phyloP scores from a whole-genome alignment of 2,797 vertebrate species.

The Coilia nasus region DNA sequence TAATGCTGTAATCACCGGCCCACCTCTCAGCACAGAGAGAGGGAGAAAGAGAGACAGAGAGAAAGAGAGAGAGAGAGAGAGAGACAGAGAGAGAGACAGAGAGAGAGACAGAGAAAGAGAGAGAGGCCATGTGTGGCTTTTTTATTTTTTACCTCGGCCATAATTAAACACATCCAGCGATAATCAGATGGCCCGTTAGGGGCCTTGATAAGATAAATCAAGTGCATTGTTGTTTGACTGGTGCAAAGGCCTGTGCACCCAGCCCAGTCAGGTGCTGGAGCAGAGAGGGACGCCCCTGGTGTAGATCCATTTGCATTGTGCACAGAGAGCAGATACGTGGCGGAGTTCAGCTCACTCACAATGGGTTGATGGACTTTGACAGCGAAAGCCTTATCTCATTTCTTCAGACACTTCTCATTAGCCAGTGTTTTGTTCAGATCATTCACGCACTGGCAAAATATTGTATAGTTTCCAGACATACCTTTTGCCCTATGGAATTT shows the following conservation, averaged over 20 bases:
- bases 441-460: background rate
- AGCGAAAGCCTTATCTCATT: background rate
- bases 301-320: background rate
- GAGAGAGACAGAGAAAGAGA: too few relatives aligned
- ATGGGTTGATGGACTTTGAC: background rate
- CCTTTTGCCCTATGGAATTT: background rate
- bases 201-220: conserved; percentile 20
- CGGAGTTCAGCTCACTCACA: background rate
- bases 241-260: background rate
- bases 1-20: conserved; percentile 13
- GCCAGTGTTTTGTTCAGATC: background rate
- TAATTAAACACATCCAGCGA: conserved; percentile 20
- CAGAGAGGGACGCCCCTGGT: background rate
- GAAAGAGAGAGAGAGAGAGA: too few relatives aligned
- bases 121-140: too few relatives aligned
- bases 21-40: conserved; percentile 11
- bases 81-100: too few relatives aligned
- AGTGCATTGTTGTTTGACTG: conserved; percentile 1
- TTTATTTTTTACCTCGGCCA: too few relatives aligned
- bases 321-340: background rate
- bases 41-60: background rate
- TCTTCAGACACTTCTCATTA: background rate
- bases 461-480: background rate
- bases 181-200: background rate
- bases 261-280: background rate